Base-by-base conservation (phyloP, 2,888 invertebrate species). In the Hirtodrosophila histrioides region DNA sequence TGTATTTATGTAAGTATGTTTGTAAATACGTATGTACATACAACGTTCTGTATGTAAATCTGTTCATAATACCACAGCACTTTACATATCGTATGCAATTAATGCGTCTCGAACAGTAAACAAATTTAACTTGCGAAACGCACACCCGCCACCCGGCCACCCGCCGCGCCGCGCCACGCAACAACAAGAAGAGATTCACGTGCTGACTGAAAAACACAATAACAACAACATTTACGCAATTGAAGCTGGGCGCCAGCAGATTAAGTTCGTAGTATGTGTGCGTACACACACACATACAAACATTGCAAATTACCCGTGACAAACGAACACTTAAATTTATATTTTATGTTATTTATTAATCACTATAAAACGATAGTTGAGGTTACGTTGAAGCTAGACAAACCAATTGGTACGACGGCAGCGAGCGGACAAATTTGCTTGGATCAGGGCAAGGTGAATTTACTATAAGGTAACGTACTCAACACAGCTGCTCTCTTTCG, bases 121-220 rank as follows among this genome's bases (percentile, higher is more conserved):
- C 48, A 54, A 56, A 54, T 49, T 54, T 29, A 49, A 60, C 65
- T 65, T 62, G 54, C 49, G 55, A 58, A 64, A 70, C 55, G 49
- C 29, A 46, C 48, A 35, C 33, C 40, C 6, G 69, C 43, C 48
- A 35, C 33, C 40, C 6, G 69, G 51, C 57, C 69, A 35, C 69
- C 58, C 54, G 50, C 43, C 7, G 57, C n/a, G 51, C 43, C 7
- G 57, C n/a, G 51, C 51, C 23, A 40, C 17, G 51, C 40, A 70
- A 33, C 43, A 36, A 24, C 24, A 44, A 54, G 17, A 37, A 39
- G 45, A n/a, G n/a, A n/a, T n/a, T n/a, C n/a, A n/a, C 53, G 53
- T 41, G 51, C 51, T 49, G 48, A 53, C 51, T 49, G 55, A 65
- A 37, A 65, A 62, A 51, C 35, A 44, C 39, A 41, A 44, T 36